phyloP scores from a whole-genome alignment of 2,888 invertebrate genomes.

The Caenorhabditis sp. region DNA sequence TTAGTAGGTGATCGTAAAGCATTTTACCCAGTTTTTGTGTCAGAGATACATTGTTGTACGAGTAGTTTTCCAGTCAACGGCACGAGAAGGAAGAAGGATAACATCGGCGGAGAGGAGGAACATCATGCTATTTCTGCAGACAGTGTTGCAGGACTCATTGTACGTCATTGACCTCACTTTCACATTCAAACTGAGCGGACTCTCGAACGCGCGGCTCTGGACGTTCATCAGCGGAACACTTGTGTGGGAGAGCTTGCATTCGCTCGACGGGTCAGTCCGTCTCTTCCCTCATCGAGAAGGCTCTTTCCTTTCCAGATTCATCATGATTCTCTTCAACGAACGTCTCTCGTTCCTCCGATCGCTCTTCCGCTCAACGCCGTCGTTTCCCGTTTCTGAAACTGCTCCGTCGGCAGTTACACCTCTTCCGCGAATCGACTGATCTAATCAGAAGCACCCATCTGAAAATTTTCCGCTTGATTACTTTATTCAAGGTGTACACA shows the following conservation, averaged over 20 bases:
- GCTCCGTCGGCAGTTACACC: not conserved
- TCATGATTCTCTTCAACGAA: conserved; percentile 40
- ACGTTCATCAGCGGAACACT: conserved; percentile 24
- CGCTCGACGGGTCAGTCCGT: conserved; percentile 19
- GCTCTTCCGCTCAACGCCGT: not conserved
- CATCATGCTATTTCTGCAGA: conserved; percentile 28
- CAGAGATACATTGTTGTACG: too few species aligned
- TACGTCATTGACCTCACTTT: conserved; percentile 34
- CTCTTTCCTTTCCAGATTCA: conserved; percentile 13
- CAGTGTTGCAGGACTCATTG: conserved; percentile 36
- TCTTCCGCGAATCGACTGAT: conserved; percentile 14
- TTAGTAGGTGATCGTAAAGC: too few species aligned
- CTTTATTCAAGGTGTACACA: conserved; percentile 13
- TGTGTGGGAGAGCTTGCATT: conserved; percentile 38
- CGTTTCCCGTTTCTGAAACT: not conserved
- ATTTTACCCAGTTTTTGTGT: too few species aligned
- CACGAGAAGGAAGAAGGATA: not conserved
- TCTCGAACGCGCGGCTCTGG: conserved; percentile 10
- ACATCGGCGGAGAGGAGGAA: conserved; percentile 14
- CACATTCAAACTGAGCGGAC: conserved; percentile 19
- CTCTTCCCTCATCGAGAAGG: not conserved
- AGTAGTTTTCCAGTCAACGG: conserved; percentile 11
- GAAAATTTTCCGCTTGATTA: conserved; percentile 13
- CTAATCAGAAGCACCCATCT: conserved; percentile 4
- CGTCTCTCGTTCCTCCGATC: conserved; percentile 3